Evolutionary conservation across 2,113 vertebrate genomes (phyloP).

Genomic region (Oryzias curvinotus): DNA sequence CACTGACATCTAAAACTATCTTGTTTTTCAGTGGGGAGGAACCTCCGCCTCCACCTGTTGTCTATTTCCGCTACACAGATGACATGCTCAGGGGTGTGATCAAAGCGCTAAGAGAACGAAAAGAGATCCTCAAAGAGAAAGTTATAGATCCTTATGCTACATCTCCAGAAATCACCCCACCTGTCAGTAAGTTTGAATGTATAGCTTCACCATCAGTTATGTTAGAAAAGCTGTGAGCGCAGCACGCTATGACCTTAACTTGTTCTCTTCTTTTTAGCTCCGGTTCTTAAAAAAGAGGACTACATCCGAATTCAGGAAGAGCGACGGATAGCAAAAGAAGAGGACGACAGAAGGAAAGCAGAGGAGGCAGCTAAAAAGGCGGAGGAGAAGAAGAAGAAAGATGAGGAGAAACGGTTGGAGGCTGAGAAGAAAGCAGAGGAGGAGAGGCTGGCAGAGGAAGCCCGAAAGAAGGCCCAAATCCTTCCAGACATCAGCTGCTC

Average conservation of each 20-base stretch:
- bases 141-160: constrained; percentile 78
- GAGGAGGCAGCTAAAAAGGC: constrained; percentile 67
- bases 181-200: constrained; percentile 77
- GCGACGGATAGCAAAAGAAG: constrained; percentile 65
- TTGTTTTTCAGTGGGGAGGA: constrained; percentile 46
- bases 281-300: constrained; percentile 66
- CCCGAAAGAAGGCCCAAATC: constrained; percentile 49
- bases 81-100: constrained; percentile 69
- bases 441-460: constrained; percentile 61
- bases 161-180: constrained; percentile 84
- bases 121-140: constrained; percentile 75
- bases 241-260: neutral
- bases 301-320: constrained; percentile 65
- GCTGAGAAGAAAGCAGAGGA: constrained; percentile 67
- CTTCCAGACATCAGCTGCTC: constrained; percentile 47
- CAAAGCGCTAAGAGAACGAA: constrained; percentile 74
- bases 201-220: neutral
- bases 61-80: constrained; percentile 75
- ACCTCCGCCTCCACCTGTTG: constrained; percentile 31
- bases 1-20: neutral
- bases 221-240: neutral
- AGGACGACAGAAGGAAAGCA: constrained; percentile 64
- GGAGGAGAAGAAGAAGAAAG: constrained; percentile 73
- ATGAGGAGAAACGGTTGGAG: constrained; percentile 66
- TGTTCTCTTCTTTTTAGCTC: constrained; percentile 50